A percentile compares a stretch with the other conserved stretches of the same genome.
Evolutionary conservation across 2,888 invertebrate genomes (phyloP).

Genomic region (Phaedon cochleariae): DNA sequence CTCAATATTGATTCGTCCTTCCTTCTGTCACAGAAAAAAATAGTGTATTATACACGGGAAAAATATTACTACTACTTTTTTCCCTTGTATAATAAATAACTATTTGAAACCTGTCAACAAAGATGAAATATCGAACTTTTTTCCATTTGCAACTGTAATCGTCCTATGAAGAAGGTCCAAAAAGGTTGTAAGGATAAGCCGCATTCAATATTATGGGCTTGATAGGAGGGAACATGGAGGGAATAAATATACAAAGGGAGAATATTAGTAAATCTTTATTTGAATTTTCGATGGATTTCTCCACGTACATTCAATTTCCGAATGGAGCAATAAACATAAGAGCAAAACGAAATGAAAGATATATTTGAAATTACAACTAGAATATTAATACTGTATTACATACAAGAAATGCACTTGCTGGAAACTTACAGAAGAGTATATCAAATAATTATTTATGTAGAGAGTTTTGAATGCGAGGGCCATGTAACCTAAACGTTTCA

Average conservation of each 20-base stretch:
- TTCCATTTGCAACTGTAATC: too few species aligned
- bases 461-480: conserved; percentile 45
- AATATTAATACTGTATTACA: conserved; percentile 89
- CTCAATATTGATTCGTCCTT: too few species aligned
- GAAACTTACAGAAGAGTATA: conserved; percentile 86
- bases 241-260: not conserved
- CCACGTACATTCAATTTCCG: conserved; percentile 47
- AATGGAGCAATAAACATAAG: conserved; percentile 41
- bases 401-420: conserved; percentile 90
- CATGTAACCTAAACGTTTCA: conserved; percentile 45
- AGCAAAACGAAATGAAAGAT: conserved; percentile 34
- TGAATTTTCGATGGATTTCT: conserved; percentile 43
- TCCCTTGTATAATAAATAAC: too few species aligned
- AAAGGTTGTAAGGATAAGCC: too few species aligned
- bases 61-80: too few species aligned
- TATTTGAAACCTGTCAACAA: too few species aligned
- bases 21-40: too few species aligned
- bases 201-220: too few species aligned
- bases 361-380: conserved; percentile 57
- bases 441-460: conserved; percentile 37
- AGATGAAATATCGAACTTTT: too few species aligned
- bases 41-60: too few species aligned
- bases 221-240: too few species aligned
- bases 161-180: too few species aligned
- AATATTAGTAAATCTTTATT: conserved; percentile 45